Evolutionary conservation across 2,113 vertebrate species (phyloP).

Genomic region (Peucedramus taeniatus): DNA sequence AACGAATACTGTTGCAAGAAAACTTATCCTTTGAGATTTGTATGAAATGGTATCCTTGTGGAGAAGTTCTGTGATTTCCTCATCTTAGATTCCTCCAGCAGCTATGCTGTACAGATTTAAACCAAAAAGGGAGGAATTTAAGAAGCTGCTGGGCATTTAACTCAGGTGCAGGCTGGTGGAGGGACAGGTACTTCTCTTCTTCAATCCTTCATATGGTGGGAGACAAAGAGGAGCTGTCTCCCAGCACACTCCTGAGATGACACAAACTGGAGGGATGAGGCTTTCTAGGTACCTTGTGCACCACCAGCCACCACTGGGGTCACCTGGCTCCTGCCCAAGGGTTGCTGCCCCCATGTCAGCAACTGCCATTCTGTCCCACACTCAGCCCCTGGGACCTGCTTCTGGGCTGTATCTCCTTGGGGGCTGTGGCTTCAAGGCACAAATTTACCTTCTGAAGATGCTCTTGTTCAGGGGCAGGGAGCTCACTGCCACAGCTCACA

Average conservation of each 20-base stretch:
- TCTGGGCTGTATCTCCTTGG: not conserved
- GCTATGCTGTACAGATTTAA: not conserved
- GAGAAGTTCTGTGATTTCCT: not conserved
- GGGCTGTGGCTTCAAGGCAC: not conserved
- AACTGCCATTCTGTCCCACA: not conserved
- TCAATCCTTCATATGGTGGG: not conserved
- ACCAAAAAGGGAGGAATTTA: not conserved
- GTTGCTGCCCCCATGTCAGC: not conserved
- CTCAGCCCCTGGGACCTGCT: not conserved
- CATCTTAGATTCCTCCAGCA: not conserved
- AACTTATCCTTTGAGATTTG: not conserved
- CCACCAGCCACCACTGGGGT: rapidly evolving
- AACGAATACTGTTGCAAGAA: not conserved
- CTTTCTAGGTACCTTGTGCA: not conserved
- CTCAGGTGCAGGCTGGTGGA: not conserved
- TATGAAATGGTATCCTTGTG: rapidly evolving
- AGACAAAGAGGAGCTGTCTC: not conserved
- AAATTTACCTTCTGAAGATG: not conserved
- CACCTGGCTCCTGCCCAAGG: not conserved
- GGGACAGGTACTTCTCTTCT: not conserved
- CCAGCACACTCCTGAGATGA: not conserved
- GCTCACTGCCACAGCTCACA: not conserved
- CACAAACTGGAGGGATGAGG: not conserved
- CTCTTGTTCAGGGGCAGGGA: not conserved
- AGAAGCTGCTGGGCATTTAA: not conserved